Conservation (phyloP, 2,113 vertebrate species). For the Tyto alba region DNA sequence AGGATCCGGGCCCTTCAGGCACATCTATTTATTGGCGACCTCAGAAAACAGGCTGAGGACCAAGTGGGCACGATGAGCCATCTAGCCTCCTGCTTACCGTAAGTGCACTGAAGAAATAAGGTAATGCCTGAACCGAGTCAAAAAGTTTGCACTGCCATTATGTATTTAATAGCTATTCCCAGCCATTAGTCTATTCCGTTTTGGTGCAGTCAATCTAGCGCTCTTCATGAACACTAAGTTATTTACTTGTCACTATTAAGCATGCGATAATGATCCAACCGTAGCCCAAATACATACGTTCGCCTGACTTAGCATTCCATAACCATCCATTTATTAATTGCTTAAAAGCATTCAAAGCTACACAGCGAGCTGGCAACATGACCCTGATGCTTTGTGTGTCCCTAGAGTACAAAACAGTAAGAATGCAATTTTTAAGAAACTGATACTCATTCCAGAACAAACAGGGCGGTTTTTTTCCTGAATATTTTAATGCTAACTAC, state of each 20-base stretch:
- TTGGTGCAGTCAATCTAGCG: neutral
- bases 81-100: neutral
- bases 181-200: neutral
- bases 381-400: neutral
- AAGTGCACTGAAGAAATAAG: neutral
- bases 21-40: neutral
- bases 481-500: neutral
- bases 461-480: neutral
- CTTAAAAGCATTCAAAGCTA: slow-evolving; percentile 44
- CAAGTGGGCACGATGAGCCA: neutral
- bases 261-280: neutral
- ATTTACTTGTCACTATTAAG: slow-evolving; percentile 29
- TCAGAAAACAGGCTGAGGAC: neutral
- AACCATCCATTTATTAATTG: slow-evolving; percentile 36
- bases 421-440: slow-evolving; percentile 3
- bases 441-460: neutral
- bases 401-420: neutral
- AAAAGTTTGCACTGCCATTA: slow-evolving; percentile 34
- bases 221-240: neutral
- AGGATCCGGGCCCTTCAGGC: neutral
- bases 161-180: neutral
- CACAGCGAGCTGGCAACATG: neutral
- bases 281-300: neutral
- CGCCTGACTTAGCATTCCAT: neutral
- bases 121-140: neutral